phyloP scores from a whole-genome alignment of 2,797 vertebrate genomes.

The Sylvia borin region DNA sequence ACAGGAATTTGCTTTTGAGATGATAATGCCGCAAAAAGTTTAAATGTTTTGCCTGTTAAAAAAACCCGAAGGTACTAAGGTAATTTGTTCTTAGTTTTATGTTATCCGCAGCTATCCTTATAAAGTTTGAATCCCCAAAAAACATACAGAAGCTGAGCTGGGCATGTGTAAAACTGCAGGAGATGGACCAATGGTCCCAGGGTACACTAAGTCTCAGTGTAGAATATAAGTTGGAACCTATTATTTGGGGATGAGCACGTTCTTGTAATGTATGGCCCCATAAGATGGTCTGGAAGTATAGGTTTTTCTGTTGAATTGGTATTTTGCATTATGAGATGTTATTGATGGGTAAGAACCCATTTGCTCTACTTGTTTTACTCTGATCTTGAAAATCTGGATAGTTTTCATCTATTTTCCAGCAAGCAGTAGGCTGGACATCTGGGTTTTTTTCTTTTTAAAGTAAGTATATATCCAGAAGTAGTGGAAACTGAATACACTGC shows the following conservation, averaged over 20 bases:
- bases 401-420: conserved; percentile 62
- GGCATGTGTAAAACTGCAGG: neutral
- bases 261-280: neutral
- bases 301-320: neutral
- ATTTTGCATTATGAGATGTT: neutral
- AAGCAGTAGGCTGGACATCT: conserved; percentile 59
- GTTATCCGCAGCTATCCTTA: neutral
- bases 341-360: conserved; percentile 24
- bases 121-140: neutral
- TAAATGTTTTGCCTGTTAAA: neutral
- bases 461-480: conserved; percentile 66
- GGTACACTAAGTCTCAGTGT: neutral
- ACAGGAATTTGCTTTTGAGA: neutral
- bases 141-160: neutral
- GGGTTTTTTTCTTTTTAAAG: conserved; percentile 44
- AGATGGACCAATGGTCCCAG: neutral
- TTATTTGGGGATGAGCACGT: neutral
- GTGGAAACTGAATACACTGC: conserved; percentile 33
- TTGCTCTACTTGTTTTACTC: conserved; percentile 37
- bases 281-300: conserved; percentile 29
- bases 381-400: conserved; percentile 61
- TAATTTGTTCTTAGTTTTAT: neutral
- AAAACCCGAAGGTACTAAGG: neutral
- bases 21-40: neutral
- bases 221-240: neutral